phyloP scores from a whole-genome alignment of 2,797 vertebrate genomes.

The Sphenodon punctatus region DNA sequence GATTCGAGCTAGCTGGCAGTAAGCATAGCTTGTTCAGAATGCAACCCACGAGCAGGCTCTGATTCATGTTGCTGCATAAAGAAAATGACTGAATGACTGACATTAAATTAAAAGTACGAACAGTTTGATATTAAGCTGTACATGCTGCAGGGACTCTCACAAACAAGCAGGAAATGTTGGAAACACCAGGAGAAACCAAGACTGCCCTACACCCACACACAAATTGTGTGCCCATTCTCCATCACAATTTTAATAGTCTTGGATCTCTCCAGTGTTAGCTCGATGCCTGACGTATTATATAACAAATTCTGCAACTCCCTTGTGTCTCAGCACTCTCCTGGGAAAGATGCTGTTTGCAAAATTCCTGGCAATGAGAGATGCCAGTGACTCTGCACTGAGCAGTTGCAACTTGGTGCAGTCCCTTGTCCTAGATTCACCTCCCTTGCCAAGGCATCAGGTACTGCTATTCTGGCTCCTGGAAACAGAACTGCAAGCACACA shows the following conservation, averaged over 20 bases:
- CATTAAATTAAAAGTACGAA: slow-evolving; percentile 62
- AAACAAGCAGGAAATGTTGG: slow-evolving; percentile 21
- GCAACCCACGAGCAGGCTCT: slow-evolving; percentile 44
- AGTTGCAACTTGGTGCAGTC: slow-evolving; percentile 17
- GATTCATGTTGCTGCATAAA: slow-evolving; percentile 57
- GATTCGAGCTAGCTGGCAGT: slow-evolving; percentile 65
- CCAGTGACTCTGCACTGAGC: background rate
- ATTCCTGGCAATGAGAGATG: background rate
- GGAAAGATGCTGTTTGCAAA: slow-evolving; percentile 38
- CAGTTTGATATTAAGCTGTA: slow-evolving; percentile 29
- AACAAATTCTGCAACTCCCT: slow-evolving; percentile 64
- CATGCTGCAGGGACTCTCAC: slow-evolving; percentile 37
- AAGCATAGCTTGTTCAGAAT: slow-evolving; percentile 50
- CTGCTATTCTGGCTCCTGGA: background rate
- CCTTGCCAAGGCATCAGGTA: slow-evolving; percentile 19
- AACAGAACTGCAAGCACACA: background rate
- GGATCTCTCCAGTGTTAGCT: slow-evolving; percentile 64
- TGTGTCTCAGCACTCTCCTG: background rate
- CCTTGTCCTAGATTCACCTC: slow-evolving; percentile 25
- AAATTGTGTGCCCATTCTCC: slow-evolving; percentile 42
- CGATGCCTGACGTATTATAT: slow-evolving; percentile 56
- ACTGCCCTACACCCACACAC: slow-evolving; percentile 25
- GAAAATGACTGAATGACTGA: slow-evolving; percentile 52
- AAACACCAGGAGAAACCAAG: too few species aligned
- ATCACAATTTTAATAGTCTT: slow-evolving; percentile 47